These are phyloP conservation scores for Anoplolepis gracilipes DNA, from an alignment of 1,140 invertebrate species.

Conservation along the genomic window DNA sequence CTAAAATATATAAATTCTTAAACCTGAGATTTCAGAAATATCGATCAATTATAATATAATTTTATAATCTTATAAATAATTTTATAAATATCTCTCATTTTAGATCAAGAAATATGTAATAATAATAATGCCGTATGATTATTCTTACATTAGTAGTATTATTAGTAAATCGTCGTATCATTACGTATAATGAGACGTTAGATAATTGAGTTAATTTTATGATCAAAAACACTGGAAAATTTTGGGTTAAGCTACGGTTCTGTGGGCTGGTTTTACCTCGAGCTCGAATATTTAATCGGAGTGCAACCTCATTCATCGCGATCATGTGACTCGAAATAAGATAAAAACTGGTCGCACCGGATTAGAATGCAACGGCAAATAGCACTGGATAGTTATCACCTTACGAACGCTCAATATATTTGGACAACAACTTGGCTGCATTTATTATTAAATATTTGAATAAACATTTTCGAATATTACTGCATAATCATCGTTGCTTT, in stretches of 20 bases:
- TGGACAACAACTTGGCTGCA: background rate
- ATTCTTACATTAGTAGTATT: background rate
- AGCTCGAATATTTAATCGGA: conserved; percentile 10
- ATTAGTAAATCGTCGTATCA: background rate
- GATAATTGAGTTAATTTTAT: background rate
- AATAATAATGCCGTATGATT: background rate
- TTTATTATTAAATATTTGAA: background rate
- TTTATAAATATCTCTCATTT: no score
- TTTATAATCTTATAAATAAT: no score
- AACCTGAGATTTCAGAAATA: background rate
- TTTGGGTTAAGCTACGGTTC: background rate
- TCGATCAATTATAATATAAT: background rate
- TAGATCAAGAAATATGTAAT: no score
- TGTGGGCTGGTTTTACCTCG: background rate
- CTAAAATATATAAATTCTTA: background rate
- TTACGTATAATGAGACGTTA: background rate
- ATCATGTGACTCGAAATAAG: background rate
- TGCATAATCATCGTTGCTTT: conserved; percentile 13
- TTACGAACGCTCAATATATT: background rate
- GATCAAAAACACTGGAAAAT: background rate
- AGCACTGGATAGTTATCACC: background rate
- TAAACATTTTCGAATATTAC: conserved; percentile 8
- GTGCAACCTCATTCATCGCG: conserved; percentile 9
- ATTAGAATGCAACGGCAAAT: background rate
- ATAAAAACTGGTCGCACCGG: conserved; percentile 52